phyloP scores from a whole-genome alignment of 2,113 vertebrate genomes.

The Elephas maximus region DNA sequence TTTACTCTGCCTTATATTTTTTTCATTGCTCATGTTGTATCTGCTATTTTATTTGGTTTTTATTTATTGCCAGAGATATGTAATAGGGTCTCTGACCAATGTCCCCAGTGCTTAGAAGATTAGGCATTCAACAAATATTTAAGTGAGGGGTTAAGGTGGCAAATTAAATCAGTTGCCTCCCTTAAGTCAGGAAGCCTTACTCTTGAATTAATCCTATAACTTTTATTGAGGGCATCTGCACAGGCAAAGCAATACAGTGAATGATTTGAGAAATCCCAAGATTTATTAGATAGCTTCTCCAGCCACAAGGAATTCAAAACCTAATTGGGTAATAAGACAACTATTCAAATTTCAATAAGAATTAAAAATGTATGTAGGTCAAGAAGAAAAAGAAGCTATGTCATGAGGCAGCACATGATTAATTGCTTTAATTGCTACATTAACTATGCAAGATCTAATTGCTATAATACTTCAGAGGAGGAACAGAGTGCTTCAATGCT shows the following conservation, averaged over 20 bases:
- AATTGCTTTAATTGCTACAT: slow-evolving; percentile 66
- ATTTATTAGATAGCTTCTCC: slow-evolving; percentile 35
- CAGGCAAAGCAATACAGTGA: neutral
- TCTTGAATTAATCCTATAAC: slow-evolving; percentile 28
- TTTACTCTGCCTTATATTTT: neutral
- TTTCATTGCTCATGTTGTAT: neutral
- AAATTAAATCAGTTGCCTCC: slow-evolving; percentile 22
- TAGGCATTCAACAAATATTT: neutral
- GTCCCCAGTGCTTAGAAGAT: neutral
- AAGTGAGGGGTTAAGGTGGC: neutral
- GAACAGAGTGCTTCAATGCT: neutral
- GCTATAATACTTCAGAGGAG: slow-evolving; percentile 26
- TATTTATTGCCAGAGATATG: neutral
- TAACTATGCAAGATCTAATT: slow-evolving; percentile 51
- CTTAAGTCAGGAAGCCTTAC: neutral
- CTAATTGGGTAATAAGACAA: slow-evolving; percentile 37
- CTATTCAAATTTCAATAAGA: slow-evolving; percentile 63
- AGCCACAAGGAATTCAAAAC: slow-evolving; percentile 56
- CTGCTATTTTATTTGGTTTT: neutral
- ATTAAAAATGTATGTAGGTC: slow-evolving; percentile 65
- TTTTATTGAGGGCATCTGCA: slow-evolving; percentile 7
- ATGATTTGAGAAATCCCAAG: neutral
- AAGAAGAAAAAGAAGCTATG: slow-evolving; percentile 43
- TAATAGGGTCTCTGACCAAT: neutral
- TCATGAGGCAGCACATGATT: slow-evolving; percentile 33